Conservation (phyloP, 2,888 invertebrate species). For the Allophyes oxyacanthae region DNA sequence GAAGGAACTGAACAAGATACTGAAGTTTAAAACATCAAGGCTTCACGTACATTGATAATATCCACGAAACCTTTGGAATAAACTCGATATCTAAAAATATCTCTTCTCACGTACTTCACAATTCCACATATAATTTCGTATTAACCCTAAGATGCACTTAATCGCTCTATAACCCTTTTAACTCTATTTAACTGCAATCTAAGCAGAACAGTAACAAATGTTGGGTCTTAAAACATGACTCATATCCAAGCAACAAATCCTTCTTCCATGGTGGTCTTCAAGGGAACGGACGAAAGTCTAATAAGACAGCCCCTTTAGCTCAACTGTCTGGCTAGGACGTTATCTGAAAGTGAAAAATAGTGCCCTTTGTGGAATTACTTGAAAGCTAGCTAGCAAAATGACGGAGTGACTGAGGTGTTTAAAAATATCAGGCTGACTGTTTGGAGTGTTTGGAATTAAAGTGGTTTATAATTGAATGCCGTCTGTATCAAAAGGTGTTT, state of each 20-base stretch:
- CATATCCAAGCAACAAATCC: conserved; percentile 77
- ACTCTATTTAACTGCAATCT: conserved; percentile 60
- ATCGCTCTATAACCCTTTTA: conserved; percentile 19
- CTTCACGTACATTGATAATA: too few relatives aligned
- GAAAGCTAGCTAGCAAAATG: conserved; percentile 62
- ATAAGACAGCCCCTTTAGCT: conserved; percentile 83
- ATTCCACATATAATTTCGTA: conserved; percentile 16
- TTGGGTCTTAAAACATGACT: conserved; percentile 71
- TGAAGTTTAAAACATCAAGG: too few relatives aligned
- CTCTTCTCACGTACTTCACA: not conserved
- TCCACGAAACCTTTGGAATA: too few relatives aligned
- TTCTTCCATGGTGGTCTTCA: conserved; percentile 80
- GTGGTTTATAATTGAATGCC: conserved; percentile 31
- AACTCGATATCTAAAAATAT: too few relatives aligned
- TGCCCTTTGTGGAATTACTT: conserved; percentile 75
- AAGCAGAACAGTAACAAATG: conserved; percentile 80
- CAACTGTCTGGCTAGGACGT: conserved; percentile 78
- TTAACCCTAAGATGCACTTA: conserved; percentile 22
- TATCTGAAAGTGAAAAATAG: conserved; percentile 85
- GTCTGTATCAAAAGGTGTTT: conserved; percentile 17
- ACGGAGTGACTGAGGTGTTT: conserved; percentile 45
- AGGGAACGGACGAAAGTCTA: conserved; percentile 75
- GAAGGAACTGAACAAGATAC: too few relatives aligned
- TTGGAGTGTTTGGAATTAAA: conserved; percentile 22
- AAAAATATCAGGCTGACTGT: conserved; percentile 27